Evolutionary conservation across 2,113 vertebrate species (phyloP).

Genomic region (Phycodurus eques): DNA sequence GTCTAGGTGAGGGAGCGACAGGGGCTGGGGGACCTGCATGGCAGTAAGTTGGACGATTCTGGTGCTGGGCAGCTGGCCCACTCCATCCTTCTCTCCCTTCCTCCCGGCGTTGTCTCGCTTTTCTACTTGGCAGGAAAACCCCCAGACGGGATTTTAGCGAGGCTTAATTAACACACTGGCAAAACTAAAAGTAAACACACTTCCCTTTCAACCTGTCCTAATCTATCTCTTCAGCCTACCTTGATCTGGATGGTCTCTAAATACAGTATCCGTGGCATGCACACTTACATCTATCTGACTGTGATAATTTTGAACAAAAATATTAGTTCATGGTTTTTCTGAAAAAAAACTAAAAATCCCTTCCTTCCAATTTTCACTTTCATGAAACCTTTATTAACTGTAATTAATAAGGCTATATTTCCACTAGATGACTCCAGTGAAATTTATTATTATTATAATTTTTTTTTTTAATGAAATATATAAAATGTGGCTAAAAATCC

Average conservation of each 20-base stretch:
- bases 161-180: slow-evolving; percentile 38
- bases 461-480: no score
- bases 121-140: slow-evolving; percentile 55
- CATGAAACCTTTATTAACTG: background rate
- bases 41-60: slow-evolving; percentile 25
- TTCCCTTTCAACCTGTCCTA: slow-evolving; percentile 28
- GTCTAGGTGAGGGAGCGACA: slow-evolving; percentile 27
- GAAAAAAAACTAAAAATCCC: no score
- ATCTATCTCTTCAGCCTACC: slow-evolving; percentile 32
- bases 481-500: no score
- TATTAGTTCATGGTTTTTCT: no score
- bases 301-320: slow-evolving; percentile 2
- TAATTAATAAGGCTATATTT: background rate
- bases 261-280: background rate
- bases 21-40: slow-evolving; percentile 22
- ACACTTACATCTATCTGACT: slow-evolving; percentile 13
- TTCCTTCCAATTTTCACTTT: no score
- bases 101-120: slow-evolving; percentile 19
- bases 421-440: no score
- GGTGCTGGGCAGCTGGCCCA: slow-evolving; percentile 28
- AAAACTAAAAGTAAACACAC: slow-evolving; percentile 43
- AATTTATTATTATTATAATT: no score
- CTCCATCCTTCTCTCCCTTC: slow-evolving; percentile 32
- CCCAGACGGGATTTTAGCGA: slow-evolving; percentile 32
- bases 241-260: slow-evolving; percentile 13